phyloP scores from a whole-genome alignment of 2,888 invertebrate genomes.

The Cheiracanthium punctorium region DNA sequence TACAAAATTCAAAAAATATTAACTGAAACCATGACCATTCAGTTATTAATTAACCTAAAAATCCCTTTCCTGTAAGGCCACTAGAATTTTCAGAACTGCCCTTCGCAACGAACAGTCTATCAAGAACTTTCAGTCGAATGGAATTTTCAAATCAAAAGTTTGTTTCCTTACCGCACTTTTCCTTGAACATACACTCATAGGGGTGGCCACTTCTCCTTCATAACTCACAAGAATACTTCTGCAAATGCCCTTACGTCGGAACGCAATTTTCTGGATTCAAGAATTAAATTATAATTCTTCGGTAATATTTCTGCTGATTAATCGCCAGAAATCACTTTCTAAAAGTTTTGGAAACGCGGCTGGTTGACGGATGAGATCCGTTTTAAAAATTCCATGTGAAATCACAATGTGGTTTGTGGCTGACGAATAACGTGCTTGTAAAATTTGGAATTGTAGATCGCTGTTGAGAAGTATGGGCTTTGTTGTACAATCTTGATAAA shows the following conservation, averaged over 20 bases:
- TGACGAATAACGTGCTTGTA: no score
- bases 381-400: background rate
- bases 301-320: background rate
- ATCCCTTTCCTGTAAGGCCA: no score
- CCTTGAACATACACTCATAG: background rate
- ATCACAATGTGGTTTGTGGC: background rate
- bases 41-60: no score
- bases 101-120: background rate
- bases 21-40: no score
- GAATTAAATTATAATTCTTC: slow-evolving; percentile 16
- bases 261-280: slow-evolving; percentile 1
- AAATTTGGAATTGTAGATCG: no score
- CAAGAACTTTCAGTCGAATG: background rate
- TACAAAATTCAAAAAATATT: no score
- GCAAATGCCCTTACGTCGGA: slow-evolving; percentile 1
- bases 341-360: background rate
- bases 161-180: background rate
- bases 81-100: background rate
- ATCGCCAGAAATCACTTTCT: background rate
- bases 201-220: background rate
- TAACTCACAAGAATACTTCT: slow-evolving; percentile 8
- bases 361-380: background rate
- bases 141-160: background rate
- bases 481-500: no score
- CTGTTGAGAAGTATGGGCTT: no score